Percentiles rank a stretch among this genome's conserved stretches.
Conservation (phyloP, 37 sponge, comb jelly and placozoan species). For the Halisarca cf. caerulea region DNA sequence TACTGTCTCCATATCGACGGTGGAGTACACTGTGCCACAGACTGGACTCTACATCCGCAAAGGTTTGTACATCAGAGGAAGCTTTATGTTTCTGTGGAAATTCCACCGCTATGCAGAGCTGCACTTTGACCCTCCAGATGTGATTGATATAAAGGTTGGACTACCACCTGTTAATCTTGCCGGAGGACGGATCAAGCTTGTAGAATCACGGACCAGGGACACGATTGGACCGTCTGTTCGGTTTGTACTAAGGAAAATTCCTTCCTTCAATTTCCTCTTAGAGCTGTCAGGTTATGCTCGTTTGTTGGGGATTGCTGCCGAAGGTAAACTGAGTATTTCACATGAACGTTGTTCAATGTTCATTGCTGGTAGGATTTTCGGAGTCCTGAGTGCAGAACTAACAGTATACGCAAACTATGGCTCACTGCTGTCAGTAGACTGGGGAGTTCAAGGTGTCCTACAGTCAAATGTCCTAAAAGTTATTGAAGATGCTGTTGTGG, state of each 20-base stretch:
- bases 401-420: background rate
- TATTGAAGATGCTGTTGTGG: background rate
- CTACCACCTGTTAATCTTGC: conserved; percentile 21
- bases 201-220: background rate
- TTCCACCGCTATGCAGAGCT: background rate
- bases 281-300: conserved; percentile 2
- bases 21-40: background rate
- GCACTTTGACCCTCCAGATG: background rate
- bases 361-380: conserved; percentile 1
- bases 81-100: conserved; percentile 13
- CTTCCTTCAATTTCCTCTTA: background rate
- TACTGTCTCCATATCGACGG: background rate
- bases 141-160: background rate
- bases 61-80: conserved; percentile 22
- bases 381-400: background rate
- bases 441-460: background rate
- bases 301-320: conserved; percentile 13
- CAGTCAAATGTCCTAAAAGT: background rate
- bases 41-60: background rate
- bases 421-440: background rate
- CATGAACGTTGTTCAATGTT: background rate
- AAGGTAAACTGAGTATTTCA: background rate
- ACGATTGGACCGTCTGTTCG: background rate
- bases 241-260: background rate
- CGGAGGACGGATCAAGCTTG: conserved; percentile 3